Conservation (phyloP, 2,888 invertebrate genomes). For the Melikaiella ostensackeni region DNA sequence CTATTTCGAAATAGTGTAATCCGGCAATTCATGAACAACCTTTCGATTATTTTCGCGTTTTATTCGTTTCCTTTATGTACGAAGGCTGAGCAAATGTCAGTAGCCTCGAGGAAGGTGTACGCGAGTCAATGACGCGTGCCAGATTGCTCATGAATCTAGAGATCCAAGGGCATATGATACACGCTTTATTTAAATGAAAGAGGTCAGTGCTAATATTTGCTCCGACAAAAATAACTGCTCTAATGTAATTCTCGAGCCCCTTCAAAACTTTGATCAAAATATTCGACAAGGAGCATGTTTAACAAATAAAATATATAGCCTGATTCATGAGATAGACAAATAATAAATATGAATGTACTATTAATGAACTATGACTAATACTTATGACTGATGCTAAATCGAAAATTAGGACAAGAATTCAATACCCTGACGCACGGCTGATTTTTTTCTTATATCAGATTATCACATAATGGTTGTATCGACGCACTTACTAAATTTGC, state of each 20-base stretch:
- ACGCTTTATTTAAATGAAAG: conserved; percentile 38
- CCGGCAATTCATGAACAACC: not conserved
- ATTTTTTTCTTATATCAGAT: not conserved
- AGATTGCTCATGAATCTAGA: conserved; percentile 39
- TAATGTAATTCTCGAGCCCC: conserved; percentile 7
- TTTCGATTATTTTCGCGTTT: not conserved
- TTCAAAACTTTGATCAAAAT: not conserved
- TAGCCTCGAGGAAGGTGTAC: conserved; percentile 32
- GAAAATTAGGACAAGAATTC: not conserved
- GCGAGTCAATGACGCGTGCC: conserved; percentile 33
- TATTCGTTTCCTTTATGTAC: conserved; percentile 9
- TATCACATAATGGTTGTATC: conserved; percentile 11
- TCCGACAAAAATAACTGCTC: conserved; percentile 19
- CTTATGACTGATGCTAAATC: not conserved
- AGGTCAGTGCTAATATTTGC: conserved; percentile 31
- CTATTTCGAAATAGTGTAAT: not conserved
- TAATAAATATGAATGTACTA: no score
- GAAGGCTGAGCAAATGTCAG: conserved; percentile 34
- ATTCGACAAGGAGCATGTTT: not conserved
- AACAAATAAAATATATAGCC: not conserved
- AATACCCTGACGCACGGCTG: not conserved
- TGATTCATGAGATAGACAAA: not conserved
- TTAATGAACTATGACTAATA: not conserved
- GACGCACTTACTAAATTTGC: conserved; percentile 5
- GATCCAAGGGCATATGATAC: conserved; percentile 38